These are phyloP conservation scores for Riptortus pedestris DNA, from an alignment of 1,140 invertebrate species.

Conservation along the genomic window DNA sequence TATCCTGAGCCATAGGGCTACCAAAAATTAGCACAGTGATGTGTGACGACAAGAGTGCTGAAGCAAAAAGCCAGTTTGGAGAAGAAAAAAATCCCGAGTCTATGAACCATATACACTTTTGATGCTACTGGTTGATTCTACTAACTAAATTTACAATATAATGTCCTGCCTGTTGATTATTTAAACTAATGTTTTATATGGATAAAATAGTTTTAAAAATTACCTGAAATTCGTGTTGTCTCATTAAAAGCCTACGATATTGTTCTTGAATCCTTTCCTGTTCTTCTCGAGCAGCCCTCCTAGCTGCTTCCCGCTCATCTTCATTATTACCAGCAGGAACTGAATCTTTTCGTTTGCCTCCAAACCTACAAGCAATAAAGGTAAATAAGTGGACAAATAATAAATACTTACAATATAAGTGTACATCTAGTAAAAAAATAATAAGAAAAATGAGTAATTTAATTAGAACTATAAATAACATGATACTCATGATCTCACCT, in stretches of 20 bases:
- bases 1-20: no score
- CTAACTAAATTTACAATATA: no score
- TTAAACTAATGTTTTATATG: no score
- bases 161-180: no score
- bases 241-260: slow-evolving; percentile 37
- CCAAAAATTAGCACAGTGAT: no score
- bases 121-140: no score
- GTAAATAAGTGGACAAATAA: neutral
- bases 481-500: slow-evolving; percentile 39
- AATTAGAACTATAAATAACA: neutral
- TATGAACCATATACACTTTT: no score
- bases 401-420: neutral
- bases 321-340: slow-evolving; percentile 29
- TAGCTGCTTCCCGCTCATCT: slow-evolving; percentile 35
- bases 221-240: slow-evolving; percentile 32
- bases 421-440: neutral
- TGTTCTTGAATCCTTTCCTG: slow-evolving; percentile 40
- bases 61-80: no score
- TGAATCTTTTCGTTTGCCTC: slow-evolving; percentile 55
- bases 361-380: slow-evolving; percentile 44
- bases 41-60: no score
- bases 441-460: neutral
- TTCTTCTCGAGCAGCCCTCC: slow-evolving; percentile 36
- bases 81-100: no score
- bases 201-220: no score